Conservation (phyloP, 1,140 invertebrate species). For the Hylaeus anthracinus region DNA sequence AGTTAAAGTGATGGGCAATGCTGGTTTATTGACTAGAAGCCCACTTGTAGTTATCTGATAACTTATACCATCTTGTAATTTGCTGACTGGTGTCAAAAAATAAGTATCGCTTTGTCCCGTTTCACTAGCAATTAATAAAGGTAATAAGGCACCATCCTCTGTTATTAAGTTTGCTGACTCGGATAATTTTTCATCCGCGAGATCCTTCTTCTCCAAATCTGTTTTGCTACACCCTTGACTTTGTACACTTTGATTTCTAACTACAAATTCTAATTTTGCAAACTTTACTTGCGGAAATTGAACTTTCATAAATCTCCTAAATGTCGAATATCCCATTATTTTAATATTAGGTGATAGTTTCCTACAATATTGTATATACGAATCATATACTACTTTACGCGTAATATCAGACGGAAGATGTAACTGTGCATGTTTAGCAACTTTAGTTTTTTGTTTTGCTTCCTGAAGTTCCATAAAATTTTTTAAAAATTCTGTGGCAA, state of each 20-base stretch:
- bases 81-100: slow-evolving; percentile 67
- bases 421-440: slow-evolving; percentile 81
- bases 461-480: slow-evolving; percentile 85
- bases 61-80: slow-evolving; percentile 63
- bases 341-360: slow-evolving; percentile 84
- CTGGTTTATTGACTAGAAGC: slow-evolving; percentile 63
- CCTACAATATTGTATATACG: slow-evolving; percentile 87
- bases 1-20: slow-evolving; percentile 56
- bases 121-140: slow-evolving; percentile 66
- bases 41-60: slow-evolving; percentile 68
- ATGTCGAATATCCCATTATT: slow-evolving; percentile 90
- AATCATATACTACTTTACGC: slow-evolving; percentile 87
- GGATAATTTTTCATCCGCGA: slow-evolving; percentile 75
- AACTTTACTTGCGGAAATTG: slow-evolving; percentile 90
- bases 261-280: slow-evolving; percentile 84
- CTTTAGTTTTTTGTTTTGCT: slow-evolving; percentile 75
- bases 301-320: slow-evolving; percentile 90
- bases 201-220: slow-evolving; percentile 52
- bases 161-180: slow-evolving; percentile 54
- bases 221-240: slow-evolving; percentile 75
- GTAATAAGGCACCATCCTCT: slow-evolving; percentile 60
- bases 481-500: slow-evolving; percentile 88
- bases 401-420: slow-evolving; percentile 87
- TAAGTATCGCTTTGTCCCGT: slow-evolving; percentile 64
- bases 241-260: slow-evolving; percentile 80